These are phyloP conservation scores for Momotus momota DNA, from an alignment of 2,797 vertebrate species.

Conservation along the genomic window DNA sequence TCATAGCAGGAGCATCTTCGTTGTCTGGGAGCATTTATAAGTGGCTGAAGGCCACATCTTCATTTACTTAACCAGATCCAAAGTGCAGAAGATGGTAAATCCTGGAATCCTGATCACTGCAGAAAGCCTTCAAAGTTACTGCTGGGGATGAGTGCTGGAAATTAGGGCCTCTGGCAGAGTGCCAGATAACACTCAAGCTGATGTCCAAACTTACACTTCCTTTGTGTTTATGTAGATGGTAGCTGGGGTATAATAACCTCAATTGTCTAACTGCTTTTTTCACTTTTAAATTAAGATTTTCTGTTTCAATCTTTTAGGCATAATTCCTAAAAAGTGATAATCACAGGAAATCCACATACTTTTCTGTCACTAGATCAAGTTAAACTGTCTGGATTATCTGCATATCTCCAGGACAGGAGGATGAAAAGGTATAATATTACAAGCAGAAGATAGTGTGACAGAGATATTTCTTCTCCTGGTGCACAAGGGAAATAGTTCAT, in stretches of 20 bases:
- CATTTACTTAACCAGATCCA: background rate
- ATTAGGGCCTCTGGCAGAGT: background rate
- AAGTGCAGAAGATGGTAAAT: background rate
- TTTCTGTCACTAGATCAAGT: background rate
- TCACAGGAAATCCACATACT: background rate
- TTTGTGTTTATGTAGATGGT: background rate
- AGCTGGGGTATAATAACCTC: background rate
- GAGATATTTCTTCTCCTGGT: background rate
- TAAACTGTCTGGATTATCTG: background rate
- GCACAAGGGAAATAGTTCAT: background rate
- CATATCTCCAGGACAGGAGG: background rate
- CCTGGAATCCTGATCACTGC: background rate
- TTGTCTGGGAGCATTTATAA: background rate
- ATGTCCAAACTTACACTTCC: background rate
- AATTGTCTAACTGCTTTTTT: background rate
- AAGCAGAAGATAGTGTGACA: background rate
- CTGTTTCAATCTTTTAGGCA: background rate
- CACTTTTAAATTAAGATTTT: background rate
- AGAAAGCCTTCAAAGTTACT: background rate
- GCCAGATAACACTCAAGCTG: background rate
- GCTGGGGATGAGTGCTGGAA: background rate
- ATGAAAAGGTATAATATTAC: background rate
- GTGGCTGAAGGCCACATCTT: background rate
- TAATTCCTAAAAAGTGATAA: background rate
- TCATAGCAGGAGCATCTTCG: background rate